Base-by-base conservation (phyloP, 2,797 vertebrate genomes). In the Protonibea diacanthus region DNA sequence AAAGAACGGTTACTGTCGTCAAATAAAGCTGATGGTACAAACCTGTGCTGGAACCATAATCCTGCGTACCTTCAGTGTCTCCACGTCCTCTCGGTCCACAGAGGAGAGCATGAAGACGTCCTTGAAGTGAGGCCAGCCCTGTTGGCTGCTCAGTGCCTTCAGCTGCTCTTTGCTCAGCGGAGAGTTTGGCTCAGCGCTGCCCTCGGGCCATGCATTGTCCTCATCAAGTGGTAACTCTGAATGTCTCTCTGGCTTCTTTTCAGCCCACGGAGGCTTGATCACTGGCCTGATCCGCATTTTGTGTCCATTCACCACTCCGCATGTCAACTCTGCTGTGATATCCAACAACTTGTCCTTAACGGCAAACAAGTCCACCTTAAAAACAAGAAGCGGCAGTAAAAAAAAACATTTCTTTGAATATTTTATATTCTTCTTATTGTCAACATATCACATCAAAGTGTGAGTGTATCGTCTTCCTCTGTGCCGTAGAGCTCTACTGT, bases 21-120 rank as follows among this genome's bases (percentile, higher is more conserved):
- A 14, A 3, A n/a, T 33, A 45, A 4, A 29, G 51, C 2, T 10
- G 0, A 56, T 14, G 14, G 0, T 14, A 25, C 18, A 65, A 44
- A 64, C n/a, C n/a, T 3, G 45, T 23, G 2, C 4, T 21, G 3
- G 40, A 12, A 21, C 42, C 25, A n/a, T 6, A 33, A 15, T 45
- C 11, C 33, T 1, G 2, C 40, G 47, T 87, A 98, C 98, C 97
- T 97, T 99, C 20, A 99, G 93, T 0, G 94, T 96, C 17, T 96
- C 95, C 75, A 98, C 97, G 15, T 98, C 97, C 70, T 97, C 96
- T 17, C 74, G 88, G 60, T 71, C 92, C 69, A 97, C 53, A 44
- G 98, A 96, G 7, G 96, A 97, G 64, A 98, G 88, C 98, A 99
- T 99, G 93, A 99, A 99, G 80, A 99, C 94, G 20, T 99, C 98